phyloP scores from a whole-genome alignment of 2,888 invertebrate species.

The Cylloceria caligata region DNA sequence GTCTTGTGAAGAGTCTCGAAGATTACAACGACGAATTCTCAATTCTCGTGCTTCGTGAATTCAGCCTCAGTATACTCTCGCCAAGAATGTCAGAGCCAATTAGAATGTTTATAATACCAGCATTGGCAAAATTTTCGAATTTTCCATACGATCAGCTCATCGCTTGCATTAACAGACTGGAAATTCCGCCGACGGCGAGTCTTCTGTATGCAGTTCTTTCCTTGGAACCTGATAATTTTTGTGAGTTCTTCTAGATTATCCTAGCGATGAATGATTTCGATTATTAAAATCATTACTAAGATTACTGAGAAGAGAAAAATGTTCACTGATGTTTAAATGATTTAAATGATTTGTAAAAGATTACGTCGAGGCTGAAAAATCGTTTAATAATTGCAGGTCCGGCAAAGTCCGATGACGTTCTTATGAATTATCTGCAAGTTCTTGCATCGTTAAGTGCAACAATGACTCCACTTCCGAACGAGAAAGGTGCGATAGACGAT shows the following conservation, averaged over 20 bases:
- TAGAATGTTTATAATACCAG: conserved; percentile 90
- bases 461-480: conserved; percentile 85
- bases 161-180: conserved; percentile 83
- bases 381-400: conserved; percentile 69
- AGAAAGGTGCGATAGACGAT: conserved; percentile 83
- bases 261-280: too few relatives aligned
- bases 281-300: too few relatives aligned
- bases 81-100: conserved; percentile 89
- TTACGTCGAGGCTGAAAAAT: too few relatives aligned
- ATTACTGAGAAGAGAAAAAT: too few relatives aligned
- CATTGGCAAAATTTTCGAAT: conserved; percentile 85
- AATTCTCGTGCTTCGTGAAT: conserved; percentile 86
- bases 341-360: too few relatives aligned
- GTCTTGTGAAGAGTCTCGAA: conserved; percentile 85
- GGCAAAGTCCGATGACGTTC: conserved; percentile 72
- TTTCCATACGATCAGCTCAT: conserved; percentile 86
- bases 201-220: conserved; percentile 89
- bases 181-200: conserved; percentile 87
- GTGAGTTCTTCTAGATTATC: conserved; percentile 86
- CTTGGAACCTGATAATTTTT: conserved; percentile 88
- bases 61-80: conserved; percentile 89
- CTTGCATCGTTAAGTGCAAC: conserved; percentile 85
- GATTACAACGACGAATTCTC: conserved; percentile 85
- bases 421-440: conserved; percentile 87
- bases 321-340: too few relatives aligned